Conservation (phyloP, 2,113 vertebrate genomes). For the Hypanus sabinus region DNA sequence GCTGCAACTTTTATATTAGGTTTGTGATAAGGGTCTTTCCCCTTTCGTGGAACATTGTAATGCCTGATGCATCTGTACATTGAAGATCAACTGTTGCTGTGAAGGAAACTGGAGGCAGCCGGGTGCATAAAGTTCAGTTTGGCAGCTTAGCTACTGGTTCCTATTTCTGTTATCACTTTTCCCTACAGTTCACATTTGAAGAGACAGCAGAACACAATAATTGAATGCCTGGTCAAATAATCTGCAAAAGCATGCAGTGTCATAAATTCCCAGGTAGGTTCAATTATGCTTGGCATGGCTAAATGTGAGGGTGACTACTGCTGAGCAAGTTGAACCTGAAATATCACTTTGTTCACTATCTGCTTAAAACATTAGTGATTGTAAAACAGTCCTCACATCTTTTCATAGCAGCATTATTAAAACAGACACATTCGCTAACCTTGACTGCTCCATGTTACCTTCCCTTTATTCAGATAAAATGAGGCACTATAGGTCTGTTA, state of each 20-base stretch:
- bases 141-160: neutral
- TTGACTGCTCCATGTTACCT: neutral
- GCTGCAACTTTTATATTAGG: neutral
- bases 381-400: neutral
- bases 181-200: neutral
- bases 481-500: neutral
- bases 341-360: neutral
- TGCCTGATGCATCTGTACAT: neutral
- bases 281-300: too few relatives aligned
- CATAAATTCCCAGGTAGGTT: neutral
- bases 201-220: neutral
- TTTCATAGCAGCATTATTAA: neutral
- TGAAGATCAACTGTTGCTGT: constrained; percentile 1
- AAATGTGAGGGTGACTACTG: neutral
- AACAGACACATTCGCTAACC: neutral
- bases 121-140: neutral
- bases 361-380: neutral
- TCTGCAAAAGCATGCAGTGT: neutral
- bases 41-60: neutral
- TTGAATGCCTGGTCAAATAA: neutral
- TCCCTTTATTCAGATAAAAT: too few relatives aligned
- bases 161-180: neutral
- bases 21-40: neutral
- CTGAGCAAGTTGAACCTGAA: neutral
- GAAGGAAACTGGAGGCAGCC: neutral